Conservation (phyloP, 2,113 vertebrate species). For the Oreocharis arfaki region DNA sequence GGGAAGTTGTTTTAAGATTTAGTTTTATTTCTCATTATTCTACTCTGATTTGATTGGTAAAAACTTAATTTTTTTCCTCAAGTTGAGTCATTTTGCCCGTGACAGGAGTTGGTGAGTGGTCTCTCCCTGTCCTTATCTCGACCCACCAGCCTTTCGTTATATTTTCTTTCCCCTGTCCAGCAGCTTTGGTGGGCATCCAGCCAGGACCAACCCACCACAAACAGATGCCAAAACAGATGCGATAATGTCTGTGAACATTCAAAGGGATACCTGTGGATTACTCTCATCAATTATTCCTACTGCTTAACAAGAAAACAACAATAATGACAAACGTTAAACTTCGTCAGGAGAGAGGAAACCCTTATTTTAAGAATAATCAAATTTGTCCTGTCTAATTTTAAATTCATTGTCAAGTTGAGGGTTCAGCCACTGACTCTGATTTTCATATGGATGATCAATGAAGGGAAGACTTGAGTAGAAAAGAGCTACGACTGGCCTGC, state of each 20-base stretch:
- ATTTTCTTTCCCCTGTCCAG: neutral
- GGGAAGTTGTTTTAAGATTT: neutral
- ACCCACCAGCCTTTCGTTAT: neutral
- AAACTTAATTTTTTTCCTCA: neutral
- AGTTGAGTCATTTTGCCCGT: neutral
- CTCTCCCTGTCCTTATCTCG: neutral
- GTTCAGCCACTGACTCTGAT: neutral
- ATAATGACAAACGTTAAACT: neutral
- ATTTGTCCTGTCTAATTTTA: neutral
- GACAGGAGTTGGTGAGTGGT: neutral
- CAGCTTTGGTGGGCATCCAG: neutral
- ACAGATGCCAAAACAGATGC: neutral
- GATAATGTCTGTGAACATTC: neutral
- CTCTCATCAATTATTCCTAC: neutral
- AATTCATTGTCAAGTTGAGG: neutral
- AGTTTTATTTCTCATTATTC: neutral
- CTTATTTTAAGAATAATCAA: neutral
- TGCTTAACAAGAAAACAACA: neutral
- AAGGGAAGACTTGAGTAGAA: neutral
- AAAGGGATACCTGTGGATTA: neutral
- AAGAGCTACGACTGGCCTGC: neutral
- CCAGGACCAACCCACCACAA: neutral
- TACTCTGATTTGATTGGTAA: neutral
- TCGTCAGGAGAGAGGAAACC: neutral
- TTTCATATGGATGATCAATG: neutral